Evolutionary conservation across 2,113 vertebrate species (phyloP).

Genomic region (Choloepus hoffmanni): DNA sequence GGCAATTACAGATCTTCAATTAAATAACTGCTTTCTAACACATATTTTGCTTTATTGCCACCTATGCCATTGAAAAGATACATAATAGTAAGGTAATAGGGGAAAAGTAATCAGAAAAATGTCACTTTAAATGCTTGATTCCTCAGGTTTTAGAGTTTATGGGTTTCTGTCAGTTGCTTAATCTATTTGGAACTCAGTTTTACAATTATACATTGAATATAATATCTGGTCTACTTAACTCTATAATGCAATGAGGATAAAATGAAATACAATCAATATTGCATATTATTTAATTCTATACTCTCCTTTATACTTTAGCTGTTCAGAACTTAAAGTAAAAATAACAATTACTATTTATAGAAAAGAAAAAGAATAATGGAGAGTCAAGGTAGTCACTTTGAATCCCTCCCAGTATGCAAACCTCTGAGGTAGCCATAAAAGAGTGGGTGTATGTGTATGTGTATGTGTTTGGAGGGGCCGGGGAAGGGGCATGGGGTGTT

Average conservation of each 20-base stretch:
- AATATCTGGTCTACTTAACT: not conserved
- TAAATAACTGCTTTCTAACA: not conserved
- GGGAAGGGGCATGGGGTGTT: too few species aligned
- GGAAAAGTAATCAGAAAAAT: not conserved
- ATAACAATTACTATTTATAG: not conserved
- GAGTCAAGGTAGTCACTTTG: not conserved
- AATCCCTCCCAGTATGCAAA: not conserved
- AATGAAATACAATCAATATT: not conserved
- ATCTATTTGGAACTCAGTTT: not conserved
- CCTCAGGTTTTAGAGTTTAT: not conserved
- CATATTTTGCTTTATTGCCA: not conserved
- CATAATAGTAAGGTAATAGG: not conserved
- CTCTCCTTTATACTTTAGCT: not conserved
- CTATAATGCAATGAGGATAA: not conserved
- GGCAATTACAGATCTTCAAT: not conserved
- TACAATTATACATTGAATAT: not conserved
- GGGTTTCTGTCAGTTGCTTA: not conserved
- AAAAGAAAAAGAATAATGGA: constrained; percentile 26
- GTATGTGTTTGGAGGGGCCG: not conserved
- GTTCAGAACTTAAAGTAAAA: not conserved
- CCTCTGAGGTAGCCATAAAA: not conserved
- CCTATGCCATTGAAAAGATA: not conserved
- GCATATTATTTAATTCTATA: not conserved
- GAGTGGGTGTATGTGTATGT: not conserved
- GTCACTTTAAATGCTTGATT: not conserved